These are phyloP conservation scores for Sphaerophoria taeniata DNA, from an alignment of 2,888 invertebrate genomes.

Conservation along the genomic window DNA sequence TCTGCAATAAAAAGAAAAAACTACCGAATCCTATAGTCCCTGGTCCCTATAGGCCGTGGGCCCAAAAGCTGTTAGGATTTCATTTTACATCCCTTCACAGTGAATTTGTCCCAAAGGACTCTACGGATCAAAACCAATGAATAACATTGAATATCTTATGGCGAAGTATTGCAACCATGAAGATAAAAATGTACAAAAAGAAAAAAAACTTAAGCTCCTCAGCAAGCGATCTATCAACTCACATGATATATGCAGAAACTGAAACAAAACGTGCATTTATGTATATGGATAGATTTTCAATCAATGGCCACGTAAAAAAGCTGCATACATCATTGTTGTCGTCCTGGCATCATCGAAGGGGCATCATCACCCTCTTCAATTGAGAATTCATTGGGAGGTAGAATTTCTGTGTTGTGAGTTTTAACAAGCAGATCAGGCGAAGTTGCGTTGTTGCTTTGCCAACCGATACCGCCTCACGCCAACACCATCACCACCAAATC, in stretches of 20 bases:
- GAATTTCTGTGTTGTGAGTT: conserved; percentile 6
- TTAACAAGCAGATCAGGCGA: conserved; percentile 16
- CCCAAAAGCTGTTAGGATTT: neutral
- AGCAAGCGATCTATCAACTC: conserved; percentile 38
- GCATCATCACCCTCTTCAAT: conserved; percentile 4
- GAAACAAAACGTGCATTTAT: neutral
- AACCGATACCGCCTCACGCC: neutral
- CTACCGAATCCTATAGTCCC: too few relatives aligned
- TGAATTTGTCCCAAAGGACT: conserved; percentile 22
- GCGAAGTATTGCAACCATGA: too few relatives aligned
- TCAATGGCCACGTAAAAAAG: conserved; percentile 48
- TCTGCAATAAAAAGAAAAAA: too few relatives aligned
- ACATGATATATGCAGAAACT: neutral
- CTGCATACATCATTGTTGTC: conserved; percentile 36
- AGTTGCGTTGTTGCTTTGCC: neutral
- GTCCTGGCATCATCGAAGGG: too few relatives aligned
- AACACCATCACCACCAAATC: too few relatives aligned
- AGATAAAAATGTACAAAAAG: conserved; percentile 12
- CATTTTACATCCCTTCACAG: conserved; percentile 18
- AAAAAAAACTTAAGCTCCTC: conserved; percentile 5
- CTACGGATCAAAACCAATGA: conserved; percentile 29
- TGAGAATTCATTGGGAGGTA: neutral
- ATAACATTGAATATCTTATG: conserved; percentile 28
- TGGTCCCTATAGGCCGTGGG: too few relatives aligned
- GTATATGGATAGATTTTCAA: too few relatives aligned